Evolutionary conservation across 2,113 vertebrate genomes (phyloP).

Genomic region (Myrmecophaga tridactyla): DNA sequence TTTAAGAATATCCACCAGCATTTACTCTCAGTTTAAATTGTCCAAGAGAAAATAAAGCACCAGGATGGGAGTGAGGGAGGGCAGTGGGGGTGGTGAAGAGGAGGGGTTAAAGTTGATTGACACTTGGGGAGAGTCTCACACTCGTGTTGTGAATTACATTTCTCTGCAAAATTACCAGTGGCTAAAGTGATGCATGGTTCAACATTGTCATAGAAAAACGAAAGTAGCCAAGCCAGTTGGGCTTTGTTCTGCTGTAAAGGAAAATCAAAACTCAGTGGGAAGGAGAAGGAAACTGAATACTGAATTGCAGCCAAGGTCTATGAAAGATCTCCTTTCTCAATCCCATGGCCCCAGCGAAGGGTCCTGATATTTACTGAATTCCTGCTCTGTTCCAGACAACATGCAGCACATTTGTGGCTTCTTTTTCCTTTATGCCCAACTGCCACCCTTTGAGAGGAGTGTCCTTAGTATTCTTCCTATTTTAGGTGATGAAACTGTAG

Average conservation of each 20-base stretch:
- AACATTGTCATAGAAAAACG: neutral
- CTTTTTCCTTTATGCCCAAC: neutral
- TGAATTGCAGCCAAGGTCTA: neutral
- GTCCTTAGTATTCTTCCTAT: neutral
- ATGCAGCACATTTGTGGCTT: neutral
- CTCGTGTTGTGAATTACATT: fast-evolving
- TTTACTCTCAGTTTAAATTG: neutral
- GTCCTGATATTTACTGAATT: neutral
- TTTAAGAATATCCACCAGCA: neutral
- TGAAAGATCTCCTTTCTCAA: neutral
- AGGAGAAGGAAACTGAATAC: fast-evolving
- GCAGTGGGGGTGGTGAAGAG: no score
- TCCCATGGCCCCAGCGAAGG: neutral
- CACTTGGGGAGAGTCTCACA: neutral
- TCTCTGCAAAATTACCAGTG: neutral
- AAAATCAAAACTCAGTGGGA: neutral
- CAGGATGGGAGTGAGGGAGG: neutral
- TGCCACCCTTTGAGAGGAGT: neutral
- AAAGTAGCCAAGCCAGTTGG: neutral
- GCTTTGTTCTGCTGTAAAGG: neutral
- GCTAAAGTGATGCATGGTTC: no score
- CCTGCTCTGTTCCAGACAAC: neutral
- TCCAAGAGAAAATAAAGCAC: neutral
- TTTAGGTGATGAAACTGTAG: neutral
- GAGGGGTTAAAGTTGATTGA: fast-evolving